Percentiles rank a stretch among this genome's conserved stretches.
These are phyloP conservation scores for Plebejus argus DNA, from an alignment of 2,888 invertebrate species.

Conservation along the genomic window DNA sequence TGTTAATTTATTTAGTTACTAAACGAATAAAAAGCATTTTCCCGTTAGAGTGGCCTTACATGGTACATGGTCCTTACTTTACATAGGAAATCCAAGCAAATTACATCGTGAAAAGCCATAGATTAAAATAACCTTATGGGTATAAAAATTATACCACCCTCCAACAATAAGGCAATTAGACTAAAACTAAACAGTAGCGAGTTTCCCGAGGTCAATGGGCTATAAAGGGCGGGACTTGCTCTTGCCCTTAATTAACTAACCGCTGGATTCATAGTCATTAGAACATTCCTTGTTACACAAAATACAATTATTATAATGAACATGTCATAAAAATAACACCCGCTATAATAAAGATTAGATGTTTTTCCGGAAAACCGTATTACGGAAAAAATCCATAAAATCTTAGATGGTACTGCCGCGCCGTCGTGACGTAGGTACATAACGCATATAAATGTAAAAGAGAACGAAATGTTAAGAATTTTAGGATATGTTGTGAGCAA, in stretches of 20 bases:
- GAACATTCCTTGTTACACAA: constrained; percentile 17
- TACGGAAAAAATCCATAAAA: background rate
- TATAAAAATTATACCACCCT: background rate
- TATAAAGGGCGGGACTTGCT: constrained; percentile 57
- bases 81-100: too few relatives aligned
- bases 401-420: background rate
- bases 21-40: too few relatives aligned
- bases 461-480: too few relatives aligned
- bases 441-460: background rate
- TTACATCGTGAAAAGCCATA: background rate
- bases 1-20: too few relatives aligned
- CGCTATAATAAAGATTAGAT: constrained; percentile 18
- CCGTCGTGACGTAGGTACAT: background rate
- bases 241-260: constrained; percentile 42
- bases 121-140: background rate
- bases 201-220: constrained; percentile 62
- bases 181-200: constrained; percentile 51
- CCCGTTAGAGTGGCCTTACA: too few relatives aligned
- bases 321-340: constrained; percentile 19
- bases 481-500: too few relatives aligned
- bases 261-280: constrained; percentile 36
- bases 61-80: too few relatives aligned
- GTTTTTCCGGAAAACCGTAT: background rate
- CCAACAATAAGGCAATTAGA: constrained; percentile 38
- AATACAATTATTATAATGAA: constrained; percentile 17